phyloP scores from a whole-genome alignment of 2,797 vertebrate species.

The Hydrophis major region DNA sequence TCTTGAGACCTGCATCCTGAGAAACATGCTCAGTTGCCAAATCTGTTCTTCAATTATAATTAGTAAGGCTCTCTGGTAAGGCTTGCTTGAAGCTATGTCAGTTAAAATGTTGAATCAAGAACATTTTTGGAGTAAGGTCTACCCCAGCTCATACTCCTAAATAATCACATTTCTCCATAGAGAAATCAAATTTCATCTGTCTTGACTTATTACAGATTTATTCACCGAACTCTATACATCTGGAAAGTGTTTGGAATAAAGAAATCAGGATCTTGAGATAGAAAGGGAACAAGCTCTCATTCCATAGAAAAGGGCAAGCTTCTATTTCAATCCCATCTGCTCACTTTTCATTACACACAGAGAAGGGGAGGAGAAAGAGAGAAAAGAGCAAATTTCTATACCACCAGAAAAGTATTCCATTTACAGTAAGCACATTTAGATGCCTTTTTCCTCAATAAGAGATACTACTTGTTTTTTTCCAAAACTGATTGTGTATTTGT shows the following conservation, averaged over 20 bases:
- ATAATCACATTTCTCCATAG: neutral
- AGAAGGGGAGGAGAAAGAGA: too few relatives aligned
- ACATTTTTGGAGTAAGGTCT: neutral
- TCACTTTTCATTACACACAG: too few relatives aligned
- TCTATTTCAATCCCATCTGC: neutral
- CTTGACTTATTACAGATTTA: neutral
- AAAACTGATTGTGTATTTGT: neutral
- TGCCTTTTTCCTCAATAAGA: neutral
- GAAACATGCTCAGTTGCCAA: neutral
- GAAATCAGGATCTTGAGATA: neutral
- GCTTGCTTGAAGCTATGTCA: neutral
- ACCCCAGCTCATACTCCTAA: neutral
- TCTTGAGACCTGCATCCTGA: neutral
- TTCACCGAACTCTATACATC: neutral
- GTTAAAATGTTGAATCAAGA: neutral
- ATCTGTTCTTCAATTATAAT: neutral
- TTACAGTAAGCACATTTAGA: neutral
- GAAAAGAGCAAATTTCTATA: neutral
- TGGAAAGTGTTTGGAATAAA: neutral
- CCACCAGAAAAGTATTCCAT: neutral
- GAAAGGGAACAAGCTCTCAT: neutral
- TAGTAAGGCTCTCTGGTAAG: neutral
- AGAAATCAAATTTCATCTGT: neutral
- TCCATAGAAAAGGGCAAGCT: neutral
- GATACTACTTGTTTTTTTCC: neutral